Evolutionary conservation across 2,797 vertebrate species (phyloP).

Genomic region (Centroberyx gerrardi): DNA sequence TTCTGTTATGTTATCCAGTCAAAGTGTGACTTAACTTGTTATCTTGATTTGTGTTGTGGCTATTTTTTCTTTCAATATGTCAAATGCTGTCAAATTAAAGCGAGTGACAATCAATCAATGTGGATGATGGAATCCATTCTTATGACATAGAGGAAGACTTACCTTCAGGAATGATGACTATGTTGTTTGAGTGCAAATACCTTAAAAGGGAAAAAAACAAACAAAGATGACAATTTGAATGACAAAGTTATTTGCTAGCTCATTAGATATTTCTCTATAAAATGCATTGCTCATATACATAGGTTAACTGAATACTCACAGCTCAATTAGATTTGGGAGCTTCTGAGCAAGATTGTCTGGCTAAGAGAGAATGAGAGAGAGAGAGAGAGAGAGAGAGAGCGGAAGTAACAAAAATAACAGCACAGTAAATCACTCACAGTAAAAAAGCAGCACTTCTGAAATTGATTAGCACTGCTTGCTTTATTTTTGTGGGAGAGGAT

Average conservation of each 20-base stretch:
- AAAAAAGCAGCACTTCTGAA: neutral
- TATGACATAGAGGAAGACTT: conserved; percentile 60
- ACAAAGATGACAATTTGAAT: neutral
- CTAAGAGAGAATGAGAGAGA: conserved; percentile 81
- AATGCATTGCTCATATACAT: neutral
- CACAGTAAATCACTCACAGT: neutral
- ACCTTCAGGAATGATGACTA: conserved; percentile 97
- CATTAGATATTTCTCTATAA: neutral
- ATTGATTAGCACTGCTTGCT: neutral
- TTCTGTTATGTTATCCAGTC: too few relatives aligned
- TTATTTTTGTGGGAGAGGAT: neutral
- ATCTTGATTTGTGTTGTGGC: neutral
- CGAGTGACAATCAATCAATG: conserved; percentile 7
- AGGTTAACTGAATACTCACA: conserved; percentile 88
- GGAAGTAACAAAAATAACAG: neutral
- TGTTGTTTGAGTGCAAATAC: conserved; percentile 98
- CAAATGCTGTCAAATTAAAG: neutral
- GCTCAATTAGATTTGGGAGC: conserved; percentile 97
- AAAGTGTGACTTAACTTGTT: neutral
- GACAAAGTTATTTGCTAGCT: neutral
- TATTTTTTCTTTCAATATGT: neutral
- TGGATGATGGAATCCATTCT: neutral
- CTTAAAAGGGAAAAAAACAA: conserved; percentile 75
- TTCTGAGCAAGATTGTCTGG: conserved; percentile 98
- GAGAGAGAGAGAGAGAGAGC: conserved; percentile 1